Conservation (phyloP, 2,113 vertebrate species). For the Pampusana beccarii region DNA sequence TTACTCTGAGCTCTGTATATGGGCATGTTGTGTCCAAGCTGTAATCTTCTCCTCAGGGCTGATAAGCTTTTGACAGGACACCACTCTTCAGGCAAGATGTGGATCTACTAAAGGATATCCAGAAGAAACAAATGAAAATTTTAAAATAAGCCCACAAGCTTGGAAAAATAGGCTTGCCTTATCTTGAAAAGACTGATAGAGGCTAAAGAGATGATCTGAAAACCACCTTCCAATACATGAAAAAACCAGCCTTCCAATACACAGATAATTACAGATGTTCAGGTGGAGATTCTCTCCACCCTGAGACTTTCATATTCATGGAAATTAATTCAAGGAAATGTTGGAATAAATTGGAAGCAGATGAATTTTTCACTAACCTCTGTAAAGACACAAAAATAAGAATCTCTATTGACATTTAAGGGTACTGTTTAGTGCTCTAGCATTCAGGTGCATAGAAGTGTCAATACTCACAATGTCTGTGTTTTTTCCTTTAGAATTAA, state of each 20-base stretch:
- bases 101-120: conserved; percentile 40
- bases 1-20: conserved; percentile 29
- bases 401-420: not conserved
- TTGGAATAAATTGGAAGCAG: not conserved
- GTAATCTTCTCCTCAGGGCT: conserved; percentile 29
- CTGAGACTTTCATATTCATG: not conserved
- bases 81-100: conserved; percentile 48
- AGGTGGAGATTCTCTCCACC: not conserved
- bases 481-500: not conserved
- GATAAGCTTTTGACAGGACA: conserved; percentile 29
- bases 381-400: not conserved
- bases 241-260: not conserved
- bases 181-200: conserved; percentile 34
- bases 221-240: not conserved
- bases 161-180: conserved; percentile 44
- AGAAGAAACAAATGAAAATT: conserved; percentile 45
- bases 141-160: conserved; percentile 38
- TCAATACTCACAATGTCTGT: not conserved
- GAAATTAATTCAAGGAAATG: not conserved
- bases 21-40: conserved; percentile 36
- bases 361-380: not conserved
- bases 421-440: not conserved
- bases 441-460: not conserved
- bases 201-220: conserved; percentile 41
- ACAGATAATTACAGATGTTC: not conserved